Evolutionary conservation across 2,113 vertebrate genomes (phyloP).

Genomic region (Crotalus viridis): DNA sequence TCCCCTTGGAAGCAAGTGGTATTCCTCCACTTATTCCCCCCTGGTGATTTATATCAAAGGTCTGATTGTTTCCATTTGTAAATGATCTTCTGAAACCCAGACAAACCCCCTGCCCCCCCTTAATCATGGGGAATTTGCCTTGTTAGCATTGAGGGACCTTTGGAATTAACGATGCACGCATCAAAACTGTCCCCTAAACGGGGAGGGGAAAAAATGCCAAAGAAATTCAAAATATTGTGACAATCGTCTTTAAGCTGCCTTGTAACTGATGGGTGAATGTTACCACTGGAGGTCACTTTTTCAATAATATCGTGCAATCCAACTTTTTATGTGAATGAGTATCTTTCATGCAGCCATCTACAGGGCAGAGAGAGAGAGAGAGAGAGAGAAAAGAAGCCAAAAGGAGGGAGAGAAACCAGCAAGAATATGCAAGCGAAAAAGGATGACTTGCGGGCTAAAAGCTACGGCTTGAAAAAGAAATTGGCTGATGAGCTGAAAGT

Average conservation of each 20-base stretch:
- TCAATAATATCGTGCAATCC: conserved; percentile 73
- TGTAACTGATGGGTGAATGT: conserved; percentile 70
- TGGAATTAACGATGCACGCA: not conserved
- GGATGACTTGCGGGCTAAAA: not conserved
- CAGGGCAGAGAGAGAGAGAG: not conserved
- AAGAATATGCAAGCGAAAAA: not conserved
- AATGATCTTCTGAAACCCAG: not conserved
- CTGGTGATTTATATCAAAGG: not conserved
- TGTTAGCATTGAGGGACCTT: not conserved
- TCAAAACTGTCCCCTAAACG: not conserved
- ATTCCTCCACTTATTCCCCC: not conserved
- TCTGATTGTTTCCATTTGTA: not conserved
- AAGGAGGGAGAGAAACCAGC: not conserved
- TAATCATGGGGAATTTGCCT: not conserved
- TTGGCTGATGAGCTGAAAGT: not conserved
- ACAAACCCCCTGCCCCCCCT: not conserved
- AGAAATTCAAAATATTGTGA: fast-evolving
- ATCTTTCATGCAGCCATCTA: conserved; percentile 63
- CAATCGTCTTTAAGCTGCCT: conserved; percentile 48
- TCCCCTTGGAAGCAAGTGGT: not conserved
- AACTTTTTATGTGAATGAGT: conserved; percentile 70
- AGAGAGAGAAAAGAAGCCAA: too few relatives aligned
- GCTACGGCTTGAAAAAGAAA: not conserved
- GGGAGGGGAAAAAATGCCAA: not conserved
- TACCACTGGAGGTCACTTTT: conserved; percentile 74